These are phyloP conservation scores for Noctua janthina DNA, from an alignment of 2,888 invertebrate species.

Conservation along the genomic window DNA sequence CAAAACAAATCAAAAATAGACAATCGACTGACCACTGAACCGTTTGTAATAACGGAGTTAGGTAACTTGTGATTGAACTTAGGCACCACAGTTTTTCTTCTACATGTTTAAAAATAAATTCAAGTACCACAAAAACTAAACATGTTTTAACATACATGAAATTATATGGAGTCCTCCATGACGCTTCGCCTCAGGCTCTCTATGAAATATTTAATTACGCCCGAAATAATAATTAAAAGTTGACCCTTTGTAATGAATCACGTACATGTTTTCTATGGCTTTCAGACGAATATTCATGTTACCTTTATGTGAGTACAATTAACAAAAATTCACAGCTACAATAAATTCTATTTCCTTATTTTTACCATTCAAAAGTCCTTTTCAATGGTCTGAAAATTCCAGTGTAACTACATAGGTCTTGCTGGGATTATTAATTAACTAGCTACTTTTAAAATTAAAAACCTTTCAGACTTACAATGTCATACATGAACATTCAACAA, in stretches of 20 bases:
- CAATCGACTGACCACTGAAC: not conserved
- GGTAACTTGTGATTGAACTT: not conserved
- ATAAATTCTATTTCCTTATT: no score
- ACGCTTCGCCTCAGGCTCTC: slow-evolving; percentile 1
- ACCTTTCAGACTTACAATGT: no score
- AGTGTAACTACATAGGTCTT: no score
- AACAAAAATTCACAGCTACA: not conserved
- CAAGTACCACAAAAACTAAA: not conserved
- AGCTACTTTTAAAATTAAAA: no score
- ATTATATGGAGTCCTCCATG: slow-evolving; percentile 4
- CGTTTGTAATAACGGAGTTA: not conserved
- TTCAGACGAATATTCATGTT: slow-evolving; percentile 4
- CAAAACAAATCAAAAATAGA: not conserved
- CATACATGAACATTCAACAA: no score
- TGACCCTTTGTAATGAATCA: slow-evolving; percentile 46
- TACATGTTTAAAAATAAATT: not conserved
- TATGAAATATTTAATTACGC: slow-evolving; percentile 48
- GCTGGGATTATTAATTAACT: no score
- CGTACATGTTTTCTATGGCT: slow-evolving; percentile 31
- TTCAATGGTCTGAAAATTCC: no score
- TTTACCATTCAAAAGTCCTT: no score
- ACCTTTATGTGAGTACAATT: slow-evolving; percentile 1
- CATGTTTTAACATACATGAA: slow-evolving; percentile 1
- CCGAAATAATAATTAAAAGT: slow-evolving; percentile 48
- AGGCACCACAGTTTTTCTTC: no score